Evolutionary conservation across 2,797 vertebrate species (phyloP), one percentile per base, ranked within the genome.

Genomic region (Nyctalus aviator): DNA sequence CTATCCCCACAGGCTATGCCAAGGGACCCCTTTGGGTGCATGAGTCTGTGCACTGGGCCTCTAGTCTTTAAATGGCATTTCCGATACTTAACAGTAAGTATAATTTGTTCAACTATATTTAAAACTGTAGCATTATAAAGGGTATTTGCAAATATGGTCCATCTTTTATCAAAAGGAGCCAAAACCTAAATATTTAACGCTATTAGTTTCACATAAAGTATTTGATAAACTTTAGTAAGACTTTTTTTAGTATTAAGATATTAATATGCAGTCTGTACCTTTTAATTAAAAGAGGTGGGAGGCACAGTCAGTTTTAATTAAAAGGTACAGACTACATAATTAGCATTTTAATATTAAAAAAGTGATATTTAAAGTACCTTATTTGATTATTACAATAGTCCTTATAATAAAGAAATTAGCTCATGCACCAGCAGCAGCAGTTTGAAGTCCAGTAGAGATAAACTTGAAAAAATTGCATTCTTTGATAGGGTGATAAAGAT

Each of bases 211-310:
- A 73, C 59, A 6, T 35, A 84, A 93, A 77, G 37, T 81, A 73
- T 78, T 88, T 82, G 6, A 78, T 37, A 73, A 71, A 75, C 46
- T 32, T 10, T 53, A 8, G 5, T 21, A 32, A 62, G 21, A 46
- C 13, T 73, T 83, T 75, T 91, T 82, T 84, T 0, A 66, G 62
- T 79, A 82, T 37, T 73, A 30, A 64, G 57, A 76, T 83, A 12
- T 15, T 77, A 88, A 76, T 72, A 88, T 66, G 0, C 3, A 53
- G 9, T 55, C 32, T 55, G 2, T 57, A 48, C 35, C 71, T 55
- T 83, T 32, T 88, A 78, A 50, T 94, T 84, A 48, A 64, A 86
- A 53, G 30, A 69, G 13, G 27, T 21, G 32, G 6, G 23, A 76
- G 23, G 18, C 50, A 6, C 0, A 62, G 17, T 21, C 0, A 64